A percentile compares a stretch with the other conserved stretches of the same genome.
These are phyloP conservation scores for Phataginus tetradactyla DNA, from an alignment of 2,797 vertebrate genomes.

Conservation along the genomic window DNA sequence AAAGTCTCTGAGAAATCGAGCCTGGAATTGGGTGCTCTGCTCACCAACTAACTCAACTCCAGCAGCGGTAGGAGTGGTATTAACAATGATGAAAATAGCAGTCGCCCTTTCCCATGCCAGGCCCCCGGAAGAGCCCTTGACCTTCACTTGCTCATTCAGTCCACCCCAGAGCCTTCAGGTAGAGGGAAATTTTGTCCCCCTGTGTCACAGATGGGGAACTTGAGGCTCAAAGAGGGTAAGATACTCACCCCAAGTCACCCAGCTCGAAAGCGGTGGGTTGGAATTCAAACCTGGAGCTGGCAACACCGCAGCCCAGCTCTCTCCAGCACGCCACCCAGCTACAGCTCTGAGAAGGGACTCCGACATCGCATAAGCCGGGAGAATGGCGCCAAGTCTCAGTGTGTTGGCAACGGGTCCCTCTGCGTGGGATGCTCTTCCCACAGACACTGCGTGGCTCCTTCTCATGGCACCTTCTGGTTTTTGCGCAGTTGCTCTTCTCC, in stretches of 20 bases:
- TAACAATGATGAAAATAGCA: neutral
- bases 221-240: neutral
- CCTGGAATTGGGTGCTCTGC: neutral
- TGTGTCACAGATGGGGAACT: neutral
- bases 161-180: neutral
- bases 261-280: neutral
- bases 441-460: neutral
- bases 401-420: neutral
- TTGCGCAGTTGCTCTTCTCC: neutral
- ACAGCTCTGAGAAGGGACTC: neutral
- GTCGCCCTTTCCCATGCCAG: neutral
- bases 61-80: neutral
- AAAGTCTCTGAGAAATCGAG: neutral
- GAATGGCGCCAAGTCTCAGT: neutral
- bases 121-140: neutral
- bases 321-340: fast-evolving
- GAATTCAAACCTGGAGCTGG: neutral
- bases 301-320: neutral
- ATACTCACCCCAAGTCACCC: neutral
- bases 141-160: neutral
- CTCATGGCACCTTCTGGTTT: neutral
- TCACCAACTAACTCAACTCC: neutral
- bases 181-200: neutral
- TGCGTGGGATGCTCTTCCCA: neutral
- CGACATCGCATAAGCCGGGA: neutral